Percentiles rank a stretch among this genome's conserved stretches.
Evolutionary conservation across 2,113 vertebrate species (phyloP).

Genomic region (Chionomys nivalis): DNA sequence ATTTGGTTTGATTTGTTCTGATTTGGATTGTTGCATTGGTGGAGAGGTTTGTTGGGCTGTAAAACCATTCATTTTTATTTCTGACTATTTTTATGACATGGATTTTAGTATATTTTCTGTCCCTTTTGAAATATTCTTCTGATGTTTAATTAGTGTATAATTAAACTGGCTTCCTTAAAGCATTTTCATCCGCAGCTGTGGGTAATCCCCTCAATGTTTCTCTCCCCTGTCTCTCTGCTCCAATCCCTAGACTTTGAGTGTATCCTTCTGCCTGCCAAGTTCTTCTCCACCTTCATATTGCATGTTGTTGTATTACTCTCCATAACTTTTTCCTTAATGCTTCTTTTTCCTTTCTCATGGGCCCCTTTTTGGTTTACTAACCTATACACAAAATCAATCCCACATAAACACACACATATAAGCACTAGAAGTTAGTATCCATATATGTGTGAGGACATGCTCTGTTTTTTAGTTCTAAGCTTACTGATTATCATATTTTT

Average conservation of each 20-base stretch:
- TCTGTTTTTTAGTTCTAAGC: background rate
- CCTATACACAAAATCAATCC: no score
- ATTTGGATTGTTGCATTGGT: no score
- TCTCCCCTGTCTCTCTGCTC: background rate
- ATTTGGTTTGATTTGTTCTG: no score
- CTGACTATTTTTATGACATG: background rate
- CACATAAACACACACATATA: background rate
- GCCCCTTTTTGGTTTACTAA: background rate
- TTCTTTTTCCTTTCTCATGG: no score
- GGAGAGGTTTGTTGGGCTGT: no score
- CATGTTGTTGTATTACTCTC: background rate
- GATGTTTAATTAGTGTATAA: background rate
- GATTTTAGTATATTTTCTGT: background rate
- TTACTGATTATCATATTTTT: background rate
- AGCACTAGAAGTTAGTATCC: background rate
- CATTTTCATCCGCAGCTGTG: background rate
- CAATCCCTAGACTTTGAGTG: background rate
- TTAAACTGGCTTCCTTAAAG: background rate
- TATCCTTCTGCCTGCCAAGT: background rate
- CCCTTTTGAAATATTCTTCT: background rate
- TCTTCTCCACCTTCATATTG: no score
- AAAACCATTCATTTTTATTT: background rate
- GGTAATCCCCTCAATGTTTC: background rate
- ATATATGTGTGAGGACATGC: background rate
- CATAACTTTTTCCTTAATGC: no score